Base-by-base conservation (phyloP, 2,113 vertebrate genomes). In the Muscicapa adusta region DNA sequence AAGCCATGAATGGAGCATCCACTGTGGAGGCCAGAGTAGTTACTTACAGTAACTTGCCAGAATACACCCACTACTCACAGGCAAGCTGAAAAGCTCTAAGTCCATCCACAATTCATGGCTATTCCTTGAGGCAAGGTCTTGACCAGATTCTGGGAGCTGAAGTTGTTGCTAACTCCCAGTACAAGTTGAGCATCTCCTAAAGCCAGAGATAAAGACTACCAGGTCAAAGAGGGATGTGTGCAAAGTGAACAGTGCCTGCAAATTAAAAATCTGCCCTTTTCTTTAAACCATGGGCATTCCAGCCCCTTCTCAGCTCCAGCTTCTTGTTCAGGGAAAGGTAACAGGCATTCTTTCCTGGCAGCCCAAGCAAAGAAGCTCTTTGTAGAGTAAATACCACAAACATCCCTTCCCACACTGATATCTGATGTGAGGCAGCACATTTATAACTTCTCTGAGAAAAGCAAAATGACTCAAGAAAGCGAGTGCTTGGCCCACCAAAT, bases 401-500 rank as follows among this genome's bases (percentile, higher is more conserved):
- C 15, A 26, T 19, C 10, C 11, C 33, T 78, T 28, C 24, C 65
- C 10, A 16, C 33, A 3, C 8, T 16, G 8, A 16, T 58, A 58
- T 3, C 38, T 36, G 68, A 29, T 57, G 72, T 33, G 16, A 80
- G 34, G 58, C 18, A 50, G 16, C 18, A 33, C 1, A 3, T 50
- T 72, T 43, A 50, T 14, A 68, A 10, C 9, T 54, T 80, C 10
- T 50, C 34, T 40, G 34, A 40, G 36, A 54, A 88, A 40, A 72
- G 18, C 15, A 76, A 79, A 89, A 34, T 2, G 0, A 47, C 24
- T 29, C 16, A 10, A 58, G 34, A 48, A 76, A 75, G 8, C 5
- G 36, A 38, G 24, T 47, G 20, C 5, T 10, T 0, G 0, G 58
- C 31, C 10, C 31, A 29, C 4, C 14, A 42, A 58, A 54, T 62